Evolutionary conservation across 2,113 vertebrate genomes (phyloP).

Genomic region (Saguinus midas): DNA sequence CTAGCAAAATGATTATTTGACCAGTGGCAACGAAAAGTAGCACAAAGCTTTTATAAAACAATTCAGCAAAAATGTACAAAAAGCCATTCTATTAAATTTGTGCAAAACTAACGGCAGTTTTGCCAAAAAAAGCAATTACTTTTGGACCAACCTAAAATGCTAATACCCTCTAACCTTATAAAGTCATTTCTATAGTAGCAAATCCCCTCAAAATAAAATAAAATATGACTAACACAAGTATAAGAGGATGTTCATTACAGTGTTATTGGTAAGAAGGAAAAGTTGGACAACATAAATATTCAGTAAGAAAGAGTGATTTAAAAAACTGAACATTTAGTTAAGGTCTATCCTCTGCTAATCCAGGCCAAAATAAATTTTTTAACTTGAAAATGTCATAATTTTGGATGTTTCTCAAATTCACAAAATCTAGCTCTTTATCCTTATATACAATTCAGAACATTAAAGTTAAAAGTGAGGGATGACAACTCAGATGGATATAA

Average conservation of each 20-base stretch:
- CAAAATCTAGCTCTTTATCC: constrained; percentile 78
- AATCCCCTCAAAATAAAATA: neutral
- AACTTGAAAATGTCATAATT: constrained; percentile 68
- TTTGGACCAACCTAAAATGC: neutral
- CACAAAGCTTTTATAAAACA: neutral
- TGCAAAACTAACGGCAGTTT: no score
- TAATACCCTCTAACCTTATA: neutral
- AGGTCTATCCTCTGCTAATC: neutral
- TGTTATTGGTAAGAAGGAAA: neutral
- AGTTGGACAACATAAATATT: neutral
- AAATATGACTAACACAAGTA: neutral
- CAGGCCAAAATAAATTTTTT: constrained; percentile 24
- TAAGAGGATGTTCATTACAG: neutral
- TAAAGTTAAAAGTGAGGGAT: constrained; percentile 85
- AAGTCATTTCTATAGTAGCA: neutral
- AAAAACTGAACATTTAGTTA: neutral
- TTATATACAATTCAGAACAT: constrained; percentile 85
- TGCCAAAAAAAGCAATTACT: no score
- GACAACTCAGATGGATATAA: constrained; percentile 79
- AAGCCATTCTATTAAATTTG: neutral
- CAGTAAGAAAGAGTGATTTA: neutral
- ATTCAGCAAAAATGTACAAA: constrained; percentile 32
- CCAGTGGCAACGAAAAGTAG: neutral
- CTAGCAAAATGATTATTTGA: neutral
- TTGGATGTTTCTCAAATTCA: constrained; percentile 68